phyloP scores from a whole-genome alignment of 2,888 invertebrate species.

The Nephrotoma guestfalica region DNA sequence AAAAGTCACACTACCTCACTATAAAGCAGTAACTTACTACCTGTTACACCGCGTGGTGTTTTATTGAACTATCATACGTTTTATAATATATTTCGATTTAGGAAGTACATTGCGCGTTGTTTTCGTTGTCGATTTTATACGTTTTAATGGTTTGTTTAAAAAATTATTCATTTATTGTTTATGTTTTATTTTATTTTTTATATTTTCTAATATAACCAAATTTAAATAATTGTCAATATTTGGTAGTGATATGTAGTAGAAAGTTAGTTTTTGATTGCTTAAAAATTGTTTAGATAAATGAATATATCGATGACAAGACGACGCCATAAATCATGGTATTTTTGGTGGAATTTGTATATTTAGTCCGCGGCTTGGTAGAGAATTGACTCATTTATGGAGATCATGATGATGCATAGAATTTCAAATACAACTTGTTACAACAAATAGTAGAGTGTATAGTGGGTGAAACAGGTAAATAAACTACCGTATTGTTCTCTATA shows the following conservation, averaged over 20 bases:
- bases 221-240: neutral
- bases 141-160: neutral
- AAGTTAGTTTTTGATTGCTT: neutral
- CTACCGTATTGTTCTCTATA: too few species aligned
- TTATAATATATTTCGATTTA: neutral
- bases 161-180: neutral
- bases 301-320: neutral
- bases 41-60: neutral
- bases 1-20: neutral
- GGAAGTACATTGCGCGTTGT: neutral
- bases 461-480: too few species aligned
- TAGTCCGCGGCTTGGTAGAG: neutral
- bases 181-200: neutral
- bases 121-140: neutral
- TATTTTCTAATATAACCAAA: neutral
- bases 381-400: neutral
- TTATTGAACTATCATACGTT: neutral
- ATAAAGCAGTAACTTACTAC: neutral
- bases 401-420: neutral
- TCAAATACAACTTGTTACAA: neutral
- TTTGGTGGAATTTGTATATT: neutral
- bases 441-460: too few species aligned
- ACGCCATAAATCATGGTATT: neutral
- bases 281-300: neutral
- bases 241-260: neutral